Conservation (phyloP, 2,113 vertebrate genomes). For the Colossoma macropomum region DNA sequence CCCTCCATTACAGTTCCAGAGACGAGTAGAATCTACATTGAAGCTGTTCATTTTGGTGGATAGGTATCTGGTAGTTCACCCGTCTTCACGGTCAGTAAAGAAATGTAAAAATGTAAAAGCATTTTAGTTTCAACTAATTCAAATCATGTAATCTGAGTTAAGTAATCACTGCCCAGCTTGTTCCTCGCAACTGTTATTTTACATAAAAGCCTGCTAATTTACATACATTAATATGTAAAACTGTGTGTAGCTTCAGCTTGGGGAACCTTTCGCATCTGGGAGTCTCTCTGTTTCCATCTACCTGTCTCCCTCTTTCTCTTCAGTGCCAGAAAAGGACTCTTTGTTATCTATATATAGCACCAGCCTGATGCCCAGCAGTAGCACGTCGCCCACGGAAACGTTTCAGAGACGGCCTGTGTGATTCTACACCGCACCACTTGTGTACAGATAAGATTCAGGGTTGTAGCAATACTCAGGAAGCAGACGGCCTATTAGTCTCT, state of each 20-base stretch:
- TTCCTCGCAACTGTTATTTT: background rate
- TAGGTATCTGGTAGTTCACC: too few species aligned
- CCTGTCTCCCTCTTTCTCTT: too few species aligned
- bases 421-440: background rate
- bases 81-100: too few species aligned
- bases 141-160: background rate
- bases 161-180: background rate
- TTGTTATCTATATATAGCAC: background rate
- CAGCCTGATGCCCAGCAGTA: background rate
- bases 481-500: background rate
- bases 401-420: background rate
- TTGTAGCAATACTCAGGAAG: background rate
- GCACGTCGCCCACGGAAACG: background rate
- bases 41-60: too few species aligned
- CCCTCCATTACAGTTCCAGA: too few species aligned
- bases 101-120: background rate
- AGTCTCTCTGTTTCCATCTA: background rate
- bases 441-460: background rate
- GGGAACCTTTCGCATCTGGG: background rate
- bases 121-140: background rate
- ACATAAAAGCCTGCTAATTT: background rate
- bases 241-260: background rate
- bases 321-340: background rate
- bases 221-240: background rate
- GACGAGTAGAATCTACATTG: too few species aligned